Evolutionary conservation across 2,113 vertebrate species (phyloP).

Genomic region (Hippocampus mohnikei): DNA sequence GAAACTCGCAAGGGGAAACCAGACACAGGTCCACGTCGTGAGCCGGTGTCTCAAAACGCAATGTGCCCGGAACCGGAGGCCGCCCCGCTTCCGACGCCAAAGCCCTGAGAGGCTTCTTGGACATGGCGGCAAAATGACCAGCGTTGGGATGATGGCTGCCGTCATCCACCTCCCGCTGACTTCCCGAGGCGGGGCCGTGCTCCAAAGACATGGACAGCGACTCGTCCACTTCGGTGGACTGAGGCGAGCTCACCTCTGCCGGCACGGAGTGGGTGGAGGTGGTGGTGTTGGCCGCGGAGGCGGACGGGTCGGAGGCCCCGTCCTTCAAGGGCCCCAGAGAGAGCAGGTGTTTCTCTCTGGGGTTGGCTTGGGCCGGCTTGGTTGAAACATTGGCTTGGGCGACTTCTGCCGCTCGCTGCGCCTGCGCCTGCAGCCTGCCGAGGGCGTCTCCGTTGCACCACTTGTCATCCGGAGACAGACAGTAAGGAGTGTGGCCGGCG

Average conservation of each 20-base stretch:
- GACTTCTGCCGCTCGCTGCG: conserved; percentile 35
- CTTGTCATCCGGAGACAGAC: conserved; percentile 73
- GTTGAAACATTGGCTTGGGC: conserved; percentile 35
- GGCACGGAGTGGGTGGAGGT: conserved; percentile 80
- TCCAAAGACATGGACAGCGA: conserved; percentile 91
- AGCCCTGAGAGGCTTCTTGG: conserved; percentile 69
- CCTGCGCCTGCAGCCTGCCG: conserved; percentile 54
- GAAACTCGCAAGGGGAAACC: conserved; percentile 93
- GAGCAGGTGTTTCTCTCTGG: conserved; percentile 76
- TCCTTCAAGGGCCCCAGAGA: conserved; percentile 83
- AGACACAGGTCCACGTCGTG: conserved; percentile 93
- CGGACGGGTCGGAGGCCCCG: conserved; percentile 73
- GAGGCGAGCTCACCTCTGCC: conserved; percentile 90
- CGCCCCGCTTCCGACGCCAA: conserved; percentile 59
- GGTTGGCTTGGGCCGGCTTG: conserved; percentile 37
- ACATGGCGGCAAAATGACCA: conserved; percentile 65
- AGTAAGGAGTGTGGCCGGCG: conserved; percentile 78
- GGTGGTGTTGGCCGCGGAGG: conserved; percentile 68
- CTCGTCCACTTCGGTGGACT: conserved; percentile 94
- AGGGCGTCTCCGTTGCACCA: conserved; percentile 55
- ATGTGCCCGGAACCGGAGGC: conserved; percentile 38
- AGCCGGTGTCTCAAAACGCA: conserved; percentile 61
- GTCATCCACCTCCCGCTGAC: conserved; percentile 66
- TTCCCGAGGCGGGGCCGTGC: conserved; percentile 77
- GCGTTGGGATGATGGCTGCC: conserved; percentile 52